A percentile compares a stretch with the other conserved stretches of the same genome.
phyloP scores from a whole-genome alignment of 1,140 invertebrate species.

The Polypedilum vanderplanki region DNA sequence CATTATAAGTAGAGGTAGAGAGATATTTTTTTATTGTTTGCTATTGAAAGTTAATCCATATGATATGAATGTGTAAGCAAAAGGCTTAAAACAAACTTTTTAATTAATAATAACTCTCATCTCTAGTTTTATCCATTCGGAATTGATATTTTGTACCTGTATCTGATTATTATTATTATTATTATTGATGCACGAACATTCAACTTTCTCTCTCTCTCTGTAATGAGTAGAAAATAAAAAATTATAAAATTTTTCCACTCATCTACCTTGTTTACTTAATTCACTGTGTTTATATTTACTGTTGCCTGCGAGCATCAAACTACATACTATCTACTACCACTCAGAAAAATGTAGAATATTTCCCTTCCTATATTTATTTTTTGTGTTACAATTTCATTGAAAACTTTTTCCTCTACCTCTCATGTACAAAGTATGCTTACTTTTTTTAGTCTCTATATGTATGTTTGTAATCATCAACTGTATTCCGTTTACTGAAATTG shows the following conservation, averaged over 20 bases:
- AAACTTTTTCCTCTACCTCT: not conserved
- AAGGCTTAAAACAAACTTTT: constrained; percentile 19
- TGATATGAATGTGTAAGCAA: not conserved
- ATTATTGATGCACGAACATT: not conserved
- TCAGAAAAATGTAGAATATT: not conserved
- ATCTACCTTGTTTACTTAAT: constrained; percentile 10
- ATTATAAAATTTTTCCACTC: not conserved
- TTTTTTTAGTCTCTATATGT: not conserved
- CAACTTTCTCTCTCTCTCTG: not conserved
- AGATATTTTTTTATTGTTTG: too few species aligned
- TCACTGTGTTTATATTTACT: constrained; percentile 6
- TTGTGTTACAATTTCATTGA: constrained; percentile 19
- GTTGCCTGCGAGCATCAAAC: not conserved
- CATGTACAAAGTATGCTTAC: not conserved
- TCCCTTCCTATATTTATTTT: not conserved
- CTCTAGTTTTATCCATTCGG: not conserved
- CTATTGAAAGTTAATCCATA: not conserved
- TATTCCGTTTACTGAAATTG: not conserved
- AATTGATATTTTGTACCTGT: too few species aligned
- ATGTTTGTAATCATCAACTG: not conserved
- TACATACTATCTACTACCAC: too few species aligned
- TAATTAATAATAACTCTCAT: not conserved
- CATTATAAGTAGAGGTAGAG: too few species aligned
- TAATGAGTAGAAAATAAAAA: too few species aligned
- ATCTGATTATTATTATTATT: not conserved